A percentile compares a stretch with the other conserved stretches of the same genome.
Conservation (phyloP, 2,113 vertebrate genomes). For the Hippocampus guttulatus region DNA sequence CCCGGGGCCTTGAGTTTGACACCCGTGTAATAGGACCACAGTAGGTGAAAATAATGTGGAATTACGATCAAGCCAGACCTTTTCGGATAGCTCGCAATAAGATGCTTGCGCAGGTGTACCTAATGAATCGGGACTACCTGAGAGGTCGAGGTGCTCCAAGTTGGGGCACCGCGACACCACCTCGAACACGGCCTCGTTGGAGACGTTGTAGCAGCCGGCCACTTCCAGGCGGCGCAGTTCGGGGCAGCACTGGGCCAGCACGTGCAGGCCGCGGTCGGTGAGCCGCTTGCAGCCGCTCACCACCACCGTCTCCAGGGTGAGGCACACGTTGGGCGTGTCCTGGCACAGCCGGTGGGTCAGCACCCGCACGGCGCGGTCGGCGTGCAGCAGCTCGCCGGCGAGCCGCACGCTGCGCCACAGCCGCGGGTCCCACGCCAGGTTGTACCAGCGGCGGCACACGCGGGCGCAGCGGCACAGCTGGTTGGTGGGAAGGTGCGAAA, state of each 20-base stretch:
- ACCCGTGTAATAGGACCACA: no score
- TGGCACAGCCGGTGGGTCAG: conserved; percentile 93
- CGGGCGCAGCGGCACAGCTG: conserved; percentile 93
- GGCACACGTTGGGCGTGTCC: conserved; percentile 96
- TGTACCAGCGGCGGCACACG: conserved; percentile 94
- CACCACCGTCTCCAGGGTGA: conserved; percentile 91
- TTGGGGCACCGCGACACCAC: conserved; percentile 93
- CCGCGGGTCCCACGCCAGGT: conserved; percentile 93
- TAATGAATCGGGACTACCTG: conserved; percentile 74
- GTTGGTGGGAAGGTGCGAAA: conserved; percentile 91
- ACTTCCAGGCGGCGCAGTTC: conserved; percentile 90
- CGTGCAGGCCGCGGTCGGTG: conserved; percentile 91
- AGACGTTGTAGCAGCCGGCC: conserved; percentile 91
- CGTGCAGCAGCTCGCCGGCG: conserved; percentile 86
- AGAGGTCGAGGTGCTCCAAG: conserved; percentile 93
- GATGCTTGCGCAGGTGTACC: not conserved
- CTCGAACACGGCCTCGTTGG: conserved; percentile 92
- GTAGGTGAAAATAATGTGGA: no score
- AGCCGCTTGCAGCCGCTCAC: conserved; percentile 90
- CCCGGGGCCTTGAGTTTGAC: no score
- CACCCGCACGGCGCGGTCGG: conserved; percentile 89
- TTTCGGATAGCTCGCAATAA: no score
- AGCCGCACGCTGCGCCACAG: conserved; percentile 89
- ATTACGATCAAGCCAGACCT: no score
- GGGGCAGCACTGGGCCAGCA: conserved; percentile 91